Evolutionary conservation across 2,888 invertebrate genomes (phyloP).

Genomic region (Eupithecia insigniata): DNA sequence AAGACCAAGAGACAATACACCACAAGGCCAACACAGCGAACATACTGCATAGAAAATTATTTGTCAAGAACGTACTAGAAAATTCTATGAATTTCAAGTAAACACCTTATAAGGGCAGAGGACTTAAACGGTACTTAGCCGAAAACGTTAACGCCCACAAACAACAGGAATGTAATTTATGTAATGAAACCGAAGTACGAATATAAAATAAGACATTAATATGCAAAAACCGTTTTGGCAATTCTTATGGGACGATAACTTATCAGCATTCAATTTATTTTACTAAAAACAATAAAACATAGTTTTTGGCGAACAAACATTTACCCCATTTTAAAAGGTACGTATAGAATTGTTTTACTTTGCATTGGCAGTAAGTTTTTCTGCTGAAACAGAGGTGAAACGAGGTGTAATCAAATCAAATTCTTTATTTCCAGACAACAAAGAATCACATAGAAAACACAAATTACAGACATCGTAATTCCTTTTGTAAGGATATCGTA

Average conservation of each 20-base stretch:
- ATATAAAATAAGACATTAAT: slow-evolving; percentile 38
- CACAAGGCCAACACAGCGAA: neutral
- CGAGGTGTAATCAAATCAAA: neutral
- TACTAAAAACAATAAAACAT: neutral
- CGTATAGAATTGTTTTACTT: slow-evolving; percentile 21
- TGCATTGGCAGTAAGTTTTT: neutral
- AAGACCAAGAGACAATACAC: neutral
- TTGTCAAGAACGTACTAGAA: neutral
- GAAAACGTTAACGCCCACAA: slow-evolving; percentile 30
- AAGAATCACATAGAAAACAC: no score
- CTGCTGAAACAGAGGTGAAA: neutral
- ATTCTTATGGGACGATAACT: slow-evolving; percentile 35
- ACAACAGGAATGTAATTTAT: slow-evolving; percentile 43
- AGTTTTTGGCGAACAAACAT: slow-evolving; percentile 18
- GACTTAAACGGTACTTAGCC: slow-evolving; percentile 20
- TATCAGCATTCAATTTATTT: slow-evolving; percentile 24
- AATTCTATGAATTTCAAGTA: slow-evolving; percentile 6
- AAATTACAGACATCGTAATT: no score
- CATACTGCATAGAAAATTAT: neutral
- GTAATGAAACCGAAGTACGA: slow-evolving; percentile 42
- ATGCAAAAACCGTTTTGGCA: slow-evolving; percentile 44
- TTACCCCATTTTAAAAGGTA: slow-evolving; percentile 11
- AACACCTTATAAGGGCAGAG: slow-evolving; percentile 14
- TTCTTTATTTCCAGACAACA: no score
- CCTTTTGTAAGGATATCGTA: no score